Percentiles rank a stretch among this genome's conserved stretches.
Conservation (phyloP, 2,888 invertebrate species). For the Boloria selene region DNA sequence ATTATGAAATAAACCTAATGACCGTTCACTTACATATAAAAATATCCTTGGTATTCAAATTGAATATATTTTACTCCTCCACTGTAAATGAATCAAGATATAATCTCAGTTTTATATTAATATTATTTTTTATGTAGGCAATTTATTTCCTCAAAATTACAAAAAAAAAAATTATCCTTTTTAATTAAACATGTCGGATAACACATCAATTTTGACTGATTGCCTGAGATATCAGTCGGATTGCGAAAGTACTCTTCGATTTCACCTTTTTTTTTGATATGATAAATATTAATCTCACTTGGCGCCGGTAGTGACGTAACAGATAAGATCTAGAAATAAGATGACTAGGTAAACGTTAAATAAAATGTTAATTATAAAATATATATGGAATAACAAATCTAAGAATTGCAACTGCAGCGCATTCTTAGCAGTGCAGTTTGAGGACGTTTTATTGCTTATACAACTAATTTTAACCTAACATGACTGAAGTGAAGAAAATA, state of each 20-base stretch:
- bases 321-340: constrained; percentile 32
- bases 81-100: too few species aligned
- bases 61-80: too few species aligned
- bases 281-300: constrained; percentile 29
- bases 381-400: neutral
- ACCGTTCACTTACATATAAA: too few species aligned
- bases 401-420: constrained; percentile 7
- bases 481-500: too few species aligned
- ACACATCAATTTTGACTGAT: constrained; percentile 21
- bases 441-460: constrained; percentile 1
- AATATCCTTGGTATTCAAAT: too few species aligned
- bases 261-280: constrained; percentile 21
- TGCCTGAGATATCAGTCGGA: constrained; percentile 18
- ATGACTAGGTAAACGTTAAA: constrained; percentile 2
- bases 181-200: constrained; percentile 23
- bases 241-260: constrained; percentile 21
- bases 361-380: constrained; percentile 5
- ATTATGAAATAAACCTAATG: constrained; percentile 15
- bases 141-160: neutral
- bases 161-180: constrained; percentile 20
- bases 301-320: constrained; percentile 39
- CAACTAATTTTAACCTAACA: neutral
- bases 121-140: neutral
- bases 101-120: too few species aligned
- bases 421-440: neutral